Evolutionary conservation across 2,888 invertebrate genomes (phyloP).

Genomic region (Diadegma fenestrale): DNA sequence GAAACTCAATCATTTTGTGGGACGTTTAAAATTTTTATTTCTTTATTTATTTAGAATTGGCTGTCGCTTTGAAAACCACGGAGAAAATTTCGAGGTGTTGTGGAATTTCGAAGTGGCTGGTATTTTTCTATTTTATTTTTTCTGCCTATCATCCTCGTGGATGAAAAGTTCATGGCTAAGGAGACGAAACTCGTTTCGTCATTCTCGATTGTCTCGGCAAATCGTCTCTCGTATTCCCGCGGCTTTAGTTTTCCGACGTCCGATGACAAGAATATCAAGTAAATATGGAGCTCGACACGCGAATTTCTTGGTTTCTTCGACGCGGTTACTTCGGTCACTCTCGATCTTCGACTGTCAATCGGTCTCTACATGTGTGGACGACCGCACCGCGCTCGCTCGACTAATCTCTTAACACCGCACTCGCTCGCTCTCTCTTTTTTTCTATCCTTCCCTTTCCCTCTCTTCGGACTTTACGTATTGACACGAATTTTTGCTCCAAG

Average conservation of each 20-base stretch:
- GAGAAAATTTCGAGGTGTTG: neutral
- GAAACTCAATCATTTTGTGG: neutral
- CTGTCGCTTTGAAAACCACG: neutral
- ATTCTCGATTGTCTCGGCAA: conserved; percentile 18
- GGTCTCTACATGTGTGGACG: conserved; percentile 1
- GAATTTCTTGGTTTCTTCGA: conserved; percentile 43
- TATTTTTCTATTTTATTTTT: conserved; percentile 9
- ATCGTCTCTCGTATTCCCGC: conserved; percentile 17
- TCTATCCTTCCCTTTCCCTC: conserved; percentile 1
- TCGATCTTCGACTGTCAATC: conserved; percentile 59
- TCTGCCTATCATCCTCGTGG: conserved; percentile 22
- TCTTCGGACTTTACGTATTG: neutral
- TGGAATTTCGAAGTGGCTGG: neutral
- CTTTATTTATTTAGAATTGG: neutral
- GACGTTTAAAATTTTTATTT: neutral
- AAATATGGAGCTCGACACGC: conserved; percentile 10
- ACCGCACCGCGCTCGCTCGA: conserved; percentile 50
- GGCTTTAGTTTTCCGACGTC: neutral
- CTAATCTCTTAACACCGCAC: conserved; percentile 36
- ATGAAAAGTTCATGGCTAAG: conserved; percentile 14
- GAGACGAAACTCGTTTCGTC: conserved; percentile 17
- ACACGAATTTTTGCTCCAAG: neutral
- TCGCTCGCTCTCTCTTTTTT: conserved; percentile 5
- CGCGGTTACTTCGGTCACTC: conserved; percentile 56
- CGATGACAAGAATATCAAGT: neutral